These are phyloP conservation scores for Ammospiza nelsoni DNA, from an alignment of 2,113 vertebrate species.

Conservation along the genomic window DNA sequence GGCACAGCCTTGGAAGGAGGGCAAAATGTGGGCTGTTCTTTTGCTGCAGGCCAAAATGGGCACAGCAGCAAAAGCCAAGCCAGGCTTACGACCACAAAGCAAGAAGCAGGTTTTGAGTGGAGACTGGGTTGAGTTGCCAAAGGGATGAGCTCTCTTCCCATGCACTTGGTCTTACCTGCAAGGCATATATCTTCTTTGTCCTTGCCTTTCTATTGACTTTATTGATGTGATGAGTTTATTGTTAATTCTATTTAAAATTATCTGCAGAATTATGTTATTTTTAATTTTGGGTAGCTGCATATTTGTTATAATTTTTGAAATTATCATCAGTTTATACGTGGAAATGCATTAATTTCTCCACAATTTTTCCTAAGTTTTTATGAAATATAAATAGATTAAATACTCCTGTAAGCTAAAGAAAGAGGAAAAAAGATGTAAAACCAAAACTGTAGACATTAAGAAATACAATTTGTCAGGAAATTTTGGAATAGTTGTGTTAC, in stretches of 20 bases:
- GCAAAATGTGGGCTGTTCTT: not conserved
- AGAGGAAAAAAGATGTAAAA: not conserved
- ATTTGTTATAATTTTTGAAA: not conserved
- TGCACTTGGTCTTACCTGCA: not conserved
- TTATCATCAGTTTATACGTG: not conserved
- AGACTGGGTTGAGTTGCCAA: not conserved
- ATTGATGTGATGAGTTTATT: not conserved
- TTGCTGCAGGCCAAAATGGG: not conserved
- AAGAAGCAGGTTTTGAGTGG: not conserved
- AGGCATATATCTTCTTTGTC: not conserved
- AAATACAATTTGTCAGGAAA: not conserved
- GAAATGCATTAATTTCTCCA: not conserved
- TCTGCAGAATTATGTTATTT: not conserved
- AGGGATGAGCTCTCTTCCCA: not conserved
- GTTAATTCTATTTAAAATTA: not conserved
- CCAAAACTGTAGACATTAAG: not conserved
- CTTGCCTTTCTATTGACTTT: not conserved
- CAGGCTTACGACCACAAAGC: rapidly evolving
- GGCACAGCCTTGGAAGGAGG: not conserved
- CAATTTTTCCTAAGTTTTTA: not conserved
- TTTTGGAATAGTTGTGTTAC: not conserved
- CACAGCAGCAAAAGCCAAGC: not conserved
- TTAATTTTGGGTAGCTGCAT: not conserved
- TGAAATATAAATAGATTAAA: not conserved
- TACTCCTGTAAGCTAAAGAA: not conserved